Conservation (phyloP, 1,140 invertebrate species). For the Nomia melanderi region DNA sequence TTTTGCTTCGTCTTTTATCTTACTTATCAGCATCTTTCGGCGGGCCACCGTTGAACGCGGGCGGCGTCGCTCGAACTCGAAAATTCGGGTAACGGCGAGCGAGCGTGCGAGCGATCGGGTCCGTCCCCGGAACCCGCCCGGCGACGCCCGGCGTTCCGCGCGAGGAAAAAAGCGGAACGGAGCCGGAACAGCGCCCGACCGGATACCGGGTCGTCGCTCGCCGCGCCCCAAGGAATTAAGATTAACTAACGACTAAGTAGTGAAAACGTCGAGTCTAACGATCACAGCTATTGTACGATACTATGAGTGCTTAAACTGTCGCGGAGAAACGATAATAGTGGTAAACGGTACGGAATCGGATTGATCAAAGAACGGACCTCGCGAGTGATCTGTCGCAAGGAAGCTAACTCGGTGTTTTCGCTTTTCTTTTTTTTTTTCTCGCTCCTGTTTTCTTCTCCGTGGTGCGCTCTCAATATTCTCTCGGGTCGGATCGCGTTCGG, state of each 20-base stretch:
- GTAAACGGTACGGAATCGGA: constrained; percentile 29
- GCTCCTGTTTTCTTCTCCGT: constrained; percentile 14
- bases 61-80: constrained; percentile 40
- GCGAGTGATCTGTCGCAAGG: constrained; percentile 22
- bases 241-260: constrained; percentile 51
- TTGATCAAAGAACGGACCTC: constrained; percentile 39
- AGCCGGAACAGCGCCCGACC: background rate
- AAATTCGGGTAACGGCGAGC: constrained; percentile 5
- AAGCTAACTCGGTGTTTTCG: constrained; percentile 1
- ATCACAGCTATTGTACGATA: constrained; percentile 75
- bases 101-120: background rate
- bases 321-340: constrained; percentile 43
- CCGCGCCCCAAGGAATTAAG: constrained; percentile 25
- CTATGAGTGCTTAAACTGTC: constrained; percentile 59
- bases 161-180: background rate
- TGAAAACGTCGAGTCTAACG: constrained; percentile 66
- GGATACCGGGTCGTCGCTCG: constrained; percentile 8
- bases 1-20: constrained; percentile 55
- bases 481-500: background rate
- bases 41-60: background rate
- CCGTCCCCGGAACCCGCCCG: background rate
- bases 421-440: too few species aligned
- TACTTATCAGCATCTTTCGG: constrained; percentile 68
- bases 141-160: background rate
- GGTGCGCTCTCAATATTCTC: background rate